Evolutionary conservation across 2,113 vertebrate genomes (phyloP), one percentile per base, ranked within the genome.

Genomic region (Tetrao urogallus): DNA sequence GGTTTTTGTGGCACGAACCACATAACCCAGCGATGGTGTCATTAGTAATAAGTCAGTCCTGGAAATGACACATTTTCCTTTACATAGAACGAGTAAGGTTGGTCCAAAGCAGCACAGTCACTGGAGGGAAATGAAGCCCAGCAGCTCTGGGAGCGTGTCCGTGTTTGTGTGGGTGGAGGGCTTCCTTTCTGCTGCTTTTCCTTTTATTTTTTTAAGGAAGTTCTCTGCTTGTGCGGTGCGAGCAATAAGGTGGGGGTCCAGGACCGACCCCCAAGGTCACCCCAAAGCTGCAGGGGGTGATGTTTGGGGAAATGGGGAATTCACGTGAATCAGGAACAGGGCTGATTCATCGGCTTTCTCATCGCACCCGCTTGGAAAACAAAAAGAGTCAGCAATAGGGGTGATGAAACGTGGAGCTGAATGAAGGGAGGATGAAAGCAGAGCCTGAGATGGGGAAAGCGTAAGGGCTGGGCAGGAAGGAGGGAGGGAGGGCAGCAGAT

Each of bases 11-110:
- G 96, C 86, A 88, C 79, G 95, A 96, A 95, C 69, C 88, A 82
- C 97, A 96, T 97, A 97, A 87, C 95, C 93, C 92, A 92, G 96
- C 36, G 90, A 93, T 97, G 92, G 92, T 97, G 96, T 97, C 96
- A 97, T 97, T 94, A 85, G 84, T 91, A 96, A 96, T 97, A 97
- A 95, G 94, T 95, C 96, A 94, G 91, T 91, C 83, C 89, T 96
- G 96, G 93, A 95, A 97, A 97, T 97, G 96, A 96, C 94, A 96
- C 93, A 48, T 96, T 97, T 96, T 93, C 92, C 95, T 97, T 96
- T 96, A 94, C 96, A 95, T 96, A 95, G 97, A 97, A 96, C 67
- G 8, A 92, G 94, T 94, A 47, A 91, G 90, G 56, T 95, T 84
- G 78, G 81, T 96, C 89, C 90, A 74, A 90, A 74, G 90, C 71